Conservation (phyloP, 1,140 invertebrate species). For the Cydia amplana region DNA sequence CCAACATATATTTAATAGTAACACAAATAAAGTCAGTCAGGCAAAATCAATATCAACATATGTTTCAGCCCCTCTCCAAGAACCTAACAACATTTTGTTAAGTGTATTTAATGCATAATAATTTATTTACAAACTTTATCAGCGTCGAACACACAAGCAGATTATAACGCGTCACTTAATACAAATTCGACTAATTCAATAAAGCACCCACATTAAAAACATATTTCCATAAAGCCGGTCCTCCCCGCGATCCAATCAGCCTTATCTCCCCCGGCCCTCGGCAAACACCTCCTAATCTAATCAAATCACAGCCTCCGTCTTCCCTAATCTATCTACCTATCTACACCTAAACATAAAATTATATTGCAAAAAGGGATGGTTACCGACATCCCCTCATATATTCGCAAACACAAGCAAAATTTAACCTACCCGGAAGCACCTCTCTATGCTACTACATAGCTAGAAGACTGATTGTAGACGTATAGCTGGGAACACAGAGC, state of each 20-base stretch:
- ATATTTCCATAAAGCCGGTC: constrained; percentile 72
- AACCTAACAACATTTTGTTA: constrained; percentile 44
- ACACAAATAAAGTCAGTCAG: background rate
- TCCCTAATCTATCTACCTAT: constrained; percentile 77
- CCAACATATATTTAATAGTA: background rate
- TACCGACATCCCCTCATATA: constrained; percentile 75
- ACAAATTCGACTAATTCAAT: constrained; percentile 72
- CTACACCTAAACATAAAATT: constrained; percentile 76
- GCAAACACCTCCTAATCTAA: constrained; percentile 78
- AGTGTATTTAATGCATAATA: constrained; percentile 28
- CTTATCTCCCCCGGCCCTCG: constrained; percentile 71
- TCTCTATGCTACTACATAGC: constrained; percentile 54
- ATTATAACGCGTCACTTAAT: constrained; percentile 65
- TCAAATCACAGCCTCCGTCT: constrained; percentile 78
- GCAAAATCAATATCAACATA: background rate
- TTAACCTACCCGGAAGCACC: constrained; percentile 71
- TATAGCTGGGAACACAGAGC: constrained; percentile 57
- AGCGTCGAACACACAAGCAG: constrained; percentile 52
- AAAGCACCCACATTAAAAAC: constrained; percentile 77
- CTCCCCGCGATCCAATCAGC: constrained; percentile 70
- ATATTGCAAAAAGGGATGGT: constrained; percentile 77
- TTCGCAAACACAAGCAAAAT: constrained; percentile 76
- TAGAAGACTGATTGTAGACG: constrained; percentile 56
- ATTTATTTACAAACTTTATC: constrained; percentile 40
- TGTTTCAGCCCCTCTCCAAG: constrained; percentile 24